Evolutionary conservation across 2,113 vertebrate species (phyloP).

Genomic region (Brachypodius melanocephalos): DNA sequence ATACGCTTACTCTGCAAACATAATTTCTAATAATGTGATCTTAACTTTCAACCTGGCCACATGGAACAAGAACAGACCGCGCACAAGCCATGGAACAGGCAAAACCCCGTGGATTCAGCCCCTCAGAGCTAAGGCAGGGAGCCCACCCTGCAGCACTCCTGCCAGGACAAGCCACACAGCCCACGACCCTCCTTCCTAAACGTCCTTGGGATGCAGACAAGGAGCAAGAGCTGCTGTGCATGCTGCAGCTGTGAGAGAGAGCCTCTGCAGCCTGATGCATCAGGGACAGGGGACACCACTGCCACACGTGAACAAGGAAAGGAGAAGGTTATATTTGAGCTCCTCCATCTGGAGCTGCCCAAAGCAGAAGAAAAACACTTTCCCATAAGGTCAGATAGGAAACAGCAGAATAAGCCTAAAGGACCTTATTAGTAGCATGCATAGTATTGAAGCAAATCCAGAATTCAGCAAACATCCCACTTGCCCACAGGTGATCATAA

Average conservation of each 20-base stretch:
- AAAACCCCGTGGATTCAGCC: accelerated
- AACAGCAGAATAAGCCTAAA: background rate
- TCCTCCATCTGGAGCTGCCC: background rate
- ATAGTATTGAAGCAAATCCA: background rate
- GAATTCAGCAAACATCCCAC: background rate
- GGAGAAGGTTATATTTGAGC: background rate
- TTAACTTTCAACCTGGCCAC: background rate
- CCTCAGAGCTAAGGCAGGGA: background rate
- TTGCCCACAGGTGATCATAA: background rate
- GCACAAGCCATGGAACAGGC: background rate
- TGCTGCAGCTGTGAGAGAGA: background rate
- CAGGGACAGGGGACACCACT: background rate
- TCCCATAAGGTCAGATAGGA: background rate
- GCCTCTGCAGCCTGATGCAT: accelerated
- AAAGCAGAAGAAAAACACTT: background rate
- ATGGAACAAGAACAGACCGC: background rate
- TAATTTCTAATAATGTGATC: background rate
- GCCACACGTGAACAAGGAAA: accelerated
- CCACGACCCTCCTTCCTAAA: background rate
- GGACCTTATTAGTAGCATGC: background rate
- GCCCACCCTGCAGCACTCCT: background rate
- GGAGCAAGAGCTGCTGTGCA: background rate
- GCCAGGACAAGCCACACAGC: background rate
- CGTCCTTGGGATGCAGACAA: background rate
- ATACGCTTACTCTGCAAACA: background rate